A percentile compares a stretch with the other conserved stretches of the same genome.
Conservation (phyloP, 2,888 invertebrate genomes). For the Coenonympha glycerion region DNA sequence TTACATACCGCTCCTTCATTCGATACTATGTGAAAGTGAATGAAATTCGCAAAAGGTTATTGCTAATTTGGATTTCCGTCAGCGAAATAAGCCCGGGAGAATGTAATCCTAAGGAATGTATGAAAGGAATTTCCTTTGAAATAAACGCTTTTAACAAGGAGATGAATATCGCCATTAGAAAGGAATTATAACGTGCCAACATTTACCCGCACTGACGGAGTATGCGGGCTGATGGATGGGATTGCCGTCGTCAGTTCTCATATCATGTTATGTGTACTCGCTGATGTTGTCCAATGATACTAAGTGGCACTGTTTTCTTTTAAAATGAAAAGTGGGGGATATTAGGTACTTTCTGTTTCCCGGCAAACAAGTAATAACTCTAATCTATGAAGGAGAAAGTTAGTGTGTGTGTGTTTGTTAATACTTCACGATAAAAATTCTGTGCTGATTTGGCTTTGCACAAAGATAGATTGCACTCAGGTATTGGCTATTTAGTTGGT, state of each 20-base stretch:
- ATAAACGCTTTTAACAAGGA: background rate
- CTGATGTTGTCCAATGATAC: background rate
- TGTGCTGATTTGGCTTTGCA: no score
- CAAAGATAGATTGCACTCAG: no score
- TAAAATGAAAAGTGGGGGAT: background rate
- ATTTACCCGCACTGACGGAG: background rate
- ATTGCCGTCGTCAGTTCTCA: background rate
- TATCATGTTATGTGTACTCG: background rate
- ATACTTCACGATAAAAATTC: no score
- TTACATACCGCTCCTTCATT: no score
- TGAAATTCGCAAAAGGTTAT: no score
- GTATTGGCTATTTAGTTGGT: no score
- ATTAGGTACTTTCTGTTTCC: no score
- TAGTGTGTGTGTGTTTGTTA: no score
- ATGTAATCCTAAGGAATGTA: background rate
- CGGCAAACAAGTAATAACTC: no score
- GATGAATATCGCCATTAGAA: conserved; percentile 5
- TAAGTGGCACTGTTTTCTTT: background rate
- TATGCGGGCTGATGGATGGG: conserved; percentile 8
- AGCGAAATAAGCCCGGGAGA: background rate
- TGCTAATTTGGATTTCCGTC: no score
- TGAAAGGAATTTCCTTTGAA: background rate
- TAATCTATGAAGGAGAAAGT: no score
- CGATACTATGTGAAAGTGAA: no score
- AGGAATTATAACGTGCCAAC: conserved; percentile 1